These are phyloP conservation scores for Stigmatopora argus DNA, from an alignment of 2,113 vertebrate species.

Conservation along the genomic window DNA sequence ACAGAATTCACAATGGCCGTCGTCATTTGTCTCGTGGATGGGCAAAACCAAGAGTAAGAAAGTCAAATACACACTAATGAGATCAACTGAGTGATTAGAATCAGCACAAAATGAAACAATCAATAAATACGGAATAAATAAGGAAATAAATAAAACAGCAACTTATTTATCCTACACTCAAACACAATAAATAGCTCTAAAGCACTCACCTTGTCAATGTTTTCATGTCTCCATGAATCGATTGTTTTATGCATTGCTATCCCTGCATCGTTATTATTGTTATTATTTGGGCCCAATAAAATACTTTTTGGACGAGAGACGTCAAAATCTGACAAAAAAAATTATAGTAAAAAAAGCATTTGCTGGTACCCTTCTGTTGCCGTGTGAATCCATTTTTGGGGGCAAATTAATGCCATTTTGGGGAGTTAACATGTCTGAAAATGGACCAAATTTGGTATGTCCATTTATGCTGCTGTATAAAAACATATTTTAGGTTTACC, in stretches of 20 bases:
- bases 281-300: conserved; percentile 32
- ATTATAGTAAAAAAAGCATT: neutral
- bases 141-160: conserved; percentile 70
- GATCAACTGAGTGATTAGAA: conserved; percentile 53
- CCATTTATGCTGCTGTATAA: neutral
- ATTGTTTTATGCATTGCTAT: conserved; percentile 39
- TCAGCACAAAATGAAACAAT: conserved; percentile 66
- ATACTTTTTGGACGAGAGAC: conserved; percentile 47
- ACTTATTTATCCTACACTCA: conserved; percentile 55
- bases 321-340: too few relatives aligned
- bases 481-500: neutral
- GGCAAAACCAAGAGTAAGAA: conserved; percentile 49
- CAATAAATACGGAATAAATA: conserved; percentile 73
- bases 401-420: neutral
- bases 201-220: conserved; percentile 46
- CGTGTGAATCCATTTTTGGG: neutral
- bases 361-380: neutral
- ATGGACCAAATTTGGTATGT: neutral
- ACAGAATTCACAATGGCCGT: conserved; percentile 53
- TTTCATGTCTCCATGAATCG: conserved; percentile 40
- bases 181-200: conserved; percentile 64
- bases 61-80: conserved; percentile 70
- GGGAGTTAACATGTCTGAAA: neutral
- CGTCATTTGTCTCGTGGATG: conserved; percentile 33
- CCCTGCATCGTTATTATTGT: conserved; percentile 22